These are phyloP conservation scores for Sebastes iracundus DNA, from an alignment of 2,797 vertebrate species.

Conservation along the genomic window DNA sequence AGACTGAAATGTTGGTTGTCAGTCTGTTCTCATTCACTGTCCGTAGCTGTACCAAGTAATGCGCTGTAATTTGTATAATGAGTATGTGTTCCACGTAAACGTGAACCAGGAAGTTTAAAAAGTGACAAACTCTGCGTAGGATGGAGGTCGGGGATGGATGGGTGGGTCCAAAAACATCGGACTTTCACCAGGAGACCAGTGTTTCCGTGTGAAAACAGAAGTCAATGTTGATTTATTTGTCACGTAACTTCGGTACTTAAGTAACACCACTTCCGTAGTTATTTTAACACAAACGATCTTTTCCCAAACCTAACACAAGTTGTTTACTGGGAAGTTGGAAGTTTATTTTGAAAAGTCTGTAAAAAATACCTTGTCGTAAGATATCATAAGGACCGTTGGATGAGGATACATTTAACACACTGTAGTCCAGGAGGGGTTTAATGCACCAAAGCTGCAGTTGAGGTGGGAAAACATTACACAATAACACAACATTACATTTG, in stretches of 20 bases:
- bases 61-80: neutral
- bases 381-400: too few relatives aligned
- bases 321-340: too few relatives aligned
- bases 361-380: too few relatives aligned
- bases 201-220: too few relatives aligned
- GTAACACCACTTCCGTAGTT: too few relatives aligned
- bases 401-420: too few relatives aligned
- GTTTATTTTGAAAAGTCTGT: neutral
- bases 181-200: too few relatives aligned
- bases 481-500: neutral
- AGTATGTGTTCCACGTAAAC: rapidly evolving
- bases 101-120: neutral
- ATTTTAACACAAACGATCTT: too few relatives aligned
- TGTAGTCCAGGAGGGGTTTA: neutral
- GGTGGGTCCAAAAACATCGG: too few relatives aligned
- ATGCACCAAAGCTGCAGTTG: neutral
- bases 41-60: rapidly evolving
- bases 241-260: too few relatives aligned
- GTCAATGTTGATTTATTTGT: rapidly evolving
- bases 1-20: neutral
- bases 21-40: neutral
- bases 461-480: neutral
- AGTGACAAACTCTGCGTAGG: neutral
- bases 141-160: neutral
- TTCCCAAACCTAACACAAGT: too few relatives aligned